Percentiles rank a stretch among this genome's conserved stretches.
Evolutionary conservation across 2,113 vertebrate genomes (phyloP).

Genomic region (Oenanthe melanoleuca): DNA sequence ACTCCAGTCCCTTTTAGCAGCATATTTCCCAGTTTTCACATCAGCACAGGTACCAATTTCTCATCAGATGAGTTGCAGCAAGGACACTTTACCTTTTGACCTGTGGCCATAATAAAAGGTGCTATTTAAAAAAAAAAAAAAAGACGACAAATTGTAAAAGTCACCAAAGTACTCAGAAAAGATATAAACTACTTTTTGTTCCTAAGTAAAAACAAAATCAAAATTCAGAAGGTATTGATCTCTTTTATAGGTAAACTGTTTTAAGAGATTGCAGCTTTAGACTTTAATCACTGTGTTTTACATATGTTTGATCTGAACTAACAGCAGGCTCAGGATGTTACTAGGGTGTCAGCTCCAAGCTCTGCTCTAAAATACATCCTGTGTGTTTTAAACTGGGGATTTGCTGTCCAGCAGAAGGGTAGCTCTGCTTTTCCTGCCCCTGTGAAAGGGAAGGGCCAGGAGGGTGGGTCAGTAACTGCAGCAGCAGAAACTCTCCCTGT

Average conservation of each 20-base stretch:
- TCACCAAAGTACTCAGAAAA: not conserved
- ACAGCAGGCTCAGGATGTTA: not conserved
- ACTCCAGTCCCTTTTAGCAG: not conserved
- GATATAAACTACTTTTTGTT: not conserved
- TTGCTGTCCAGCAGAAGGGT: not conserved
- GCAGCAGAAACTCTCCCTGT: not conserved
- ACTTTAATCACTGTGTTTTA: not conserved
- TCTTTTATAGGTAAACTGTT: not conserved
- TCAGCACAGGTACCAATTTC: not conserved
- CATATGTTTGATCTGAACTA: not conserved
- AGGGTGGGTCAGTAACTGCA: fast-evolving
- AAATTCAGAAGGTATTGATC: not conserved
- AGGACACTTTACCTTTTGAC: slow-evolving; percentile 17
- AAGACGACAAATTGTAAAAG: not conserved
- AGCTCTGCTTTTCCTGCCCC: not conserved
- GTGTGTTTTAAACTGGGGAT: not conserved
- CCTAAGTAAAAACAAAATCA: not conserved
- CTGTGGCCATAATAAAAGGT: not conserved
- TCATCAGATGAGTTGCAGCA: not conserved
- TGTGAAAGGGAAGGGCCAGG: not conserved
- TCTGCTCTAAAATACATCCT: not conserved
- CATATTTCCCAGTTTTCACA: not conserved
- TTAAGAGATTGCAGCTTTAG: not conserved
- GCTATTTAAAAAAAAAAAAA: not conserved
- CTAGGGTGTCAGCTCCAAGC: not conserved